phyloP scores from a whole-genome alignment of 2,113 vertebrate species.

The Tricholaema leucomelas region DNA sequence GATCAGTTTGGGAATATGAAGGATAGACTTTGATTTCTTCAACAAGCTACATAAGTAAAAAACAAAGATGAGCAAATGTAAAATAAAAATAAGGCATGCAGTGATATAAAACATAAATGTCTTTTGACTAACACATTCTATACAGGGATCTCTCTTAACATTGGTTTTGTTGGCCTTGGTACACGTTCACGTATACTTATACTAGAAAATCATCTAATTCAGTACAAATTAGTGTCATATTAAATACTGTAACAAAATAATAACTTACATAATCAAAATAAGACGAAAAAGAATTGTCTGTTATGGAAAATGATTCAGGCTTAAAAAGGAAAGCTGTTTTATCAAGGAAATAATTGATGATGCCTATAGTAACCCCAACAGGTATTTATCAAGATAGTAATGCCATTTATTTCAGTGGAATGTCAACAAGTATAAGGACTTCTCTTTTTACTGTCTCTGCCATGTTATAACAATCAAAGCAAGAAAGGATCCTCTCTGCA shows the following conservation, averaged over 20 bases:
- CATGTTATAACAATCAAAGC: neutral
- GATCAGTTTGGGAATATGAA: neutral
- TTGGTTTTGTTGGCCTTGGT: neutral
- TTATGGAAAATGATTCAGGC: neutral
- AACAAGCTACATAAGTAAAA: neutral
- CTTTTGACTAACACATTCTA: neutral
- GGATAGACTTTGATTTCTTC: neutral
- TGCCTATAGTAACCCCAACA: neutral
- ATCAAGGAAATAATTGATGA: neutral
- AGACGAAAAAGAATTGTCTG: neutral
- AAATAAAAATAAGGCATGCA: neutral
- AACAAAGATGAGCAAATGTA: neutral
- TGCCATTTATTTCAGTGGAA: neutral
- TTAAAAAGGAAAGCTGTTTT: neutral
- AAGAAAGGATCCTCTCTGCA: neutral
- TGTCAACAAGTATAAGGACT: neutral
- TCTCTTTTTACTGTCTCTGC: neutral
- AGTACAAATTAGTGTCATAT: neutral
- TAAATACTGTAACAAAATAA: neutral
- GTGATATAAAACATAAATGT: neutral
- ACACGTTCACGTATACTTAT: neutral
- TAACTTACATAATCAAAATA: neutral
- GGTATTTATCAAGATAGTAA: neutral
- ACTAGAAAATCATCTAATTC: neutral
- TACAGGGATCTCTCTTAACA: neutral